A percentile compares a stretch with the other conserved stretches of the same genome.
Evolutionary conservation across 2,113 vertebrate genomes (phyloP).

Genomic region (Sylvia atricapilla): DNA sequence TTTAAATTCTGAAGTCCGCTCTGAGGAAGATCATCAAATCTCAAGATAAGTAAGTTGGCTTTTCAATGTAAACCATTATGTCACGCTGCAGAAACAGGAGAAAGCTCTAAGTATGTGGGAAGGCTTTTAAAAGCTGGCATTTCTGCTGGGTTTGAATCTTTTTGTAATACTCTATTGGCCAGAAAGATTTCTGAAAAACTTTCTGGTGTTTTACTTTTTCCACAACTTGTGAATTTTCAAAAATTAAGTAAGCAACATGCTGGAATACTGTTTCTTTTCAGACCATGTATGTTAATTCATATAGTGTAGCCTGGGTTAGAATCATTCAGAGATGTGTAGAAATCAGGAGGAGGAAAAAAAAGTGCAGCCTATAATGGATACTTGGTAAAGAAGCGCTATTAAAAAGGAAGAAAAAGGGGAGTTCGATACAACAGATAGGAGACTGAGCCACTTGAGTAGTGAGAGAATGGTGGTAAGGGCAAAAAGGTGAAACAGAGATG

Average conservation of each 20-base stretch:
- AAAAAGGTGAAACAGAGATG: not conserved
- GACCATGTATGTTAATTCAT: not conserved
- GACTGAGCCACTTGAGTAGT: not conserved
- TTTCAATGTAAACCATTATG: not conserved
- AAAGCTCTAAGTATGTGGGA: not conserved
- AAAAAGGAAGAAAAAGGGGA: not conserved
- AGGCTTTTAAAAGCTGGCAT: not conserved
- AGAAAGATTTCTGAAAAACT: not conserved
- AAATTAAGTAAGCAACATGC: not conserved
- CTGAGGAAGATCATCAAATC: not conserved
- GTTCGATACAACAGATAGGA: conserved; percentile 2
- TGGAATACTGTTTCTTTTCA: not conserved
- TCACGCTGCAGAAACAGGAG: not conserved
- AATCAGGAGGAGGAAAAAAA: not conserved
- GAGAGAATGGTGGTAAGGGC: not conserved
- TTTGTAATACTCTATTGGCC: not conserved
- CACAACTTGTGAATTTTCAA: not conserved
- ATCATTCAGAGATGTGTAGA: not conserved
- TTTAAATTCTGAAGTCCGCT: conserved; percentile 22
- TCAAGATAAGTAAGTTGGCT: not conserved
- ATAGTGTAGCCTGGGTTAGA: not conserved
- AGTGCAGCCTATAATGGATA: not conserved
- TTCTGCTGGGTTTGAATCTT: not conserved
- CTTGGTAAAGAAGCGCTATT: not conserved
- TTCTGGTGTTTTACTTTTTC: not conserved